phyloP scores from a whole-genome alignment of 1,140 invertebrate genomes.

The Cydia strobilella region DNA sequence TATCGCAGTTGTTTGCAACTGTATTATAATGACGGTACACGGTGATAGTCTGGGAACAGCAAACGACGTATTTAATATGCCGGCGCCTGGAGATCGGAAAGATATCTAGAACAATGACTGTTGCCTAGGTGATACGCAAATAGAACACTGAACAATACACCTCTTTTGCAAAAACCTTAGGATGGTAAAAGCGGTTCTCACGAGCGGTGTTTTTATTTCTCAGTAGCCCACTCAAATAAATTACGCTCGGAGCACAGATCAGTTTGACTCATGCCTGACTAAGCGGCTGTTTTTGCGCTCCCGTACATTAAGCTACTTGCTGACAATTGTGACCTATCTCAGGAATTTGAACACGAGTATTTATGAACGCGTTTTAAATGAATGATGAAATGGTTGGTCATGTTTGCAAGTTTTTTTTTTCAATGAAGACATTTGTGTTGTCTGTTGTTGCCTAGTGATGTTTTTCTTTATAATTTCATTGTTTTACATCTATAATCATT shows the following conservation, averaged over 20 bases:
- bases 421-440: neutral
- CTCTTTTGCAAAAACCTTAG: constrained; percentile 51
- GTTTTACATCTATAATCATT: neutral
- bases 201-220: constrained; percentile 49
- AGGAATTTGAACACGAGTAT: constrained; percentile 24
- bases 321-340: constrained; percentile 48
- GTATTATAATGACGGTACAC: constrained; percentile 69
- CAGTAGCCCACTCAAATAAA: constrained; percentile 52
- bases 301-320: constrained; percentile 40
- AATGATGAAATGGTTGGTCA: neutral
- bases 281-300: constrained; percentile 55
- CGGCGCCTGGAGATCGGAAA: constrained; percentile 55
- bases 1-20: constrained; percentile 66
- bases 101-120: constrained; percentile 74
- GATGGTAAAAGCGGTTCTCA: constrained; percentile 46
- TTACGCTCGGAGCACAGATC: constrained; percentile 35
- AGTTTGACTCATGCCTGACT: constrained; percentile 70
- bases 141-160: constrained; percentile 55
- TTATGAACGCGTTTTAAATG: neutral
- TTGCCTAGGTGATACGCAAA: constrained; percentile 62
- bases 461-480: neutral
- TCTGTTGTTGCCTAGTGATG: no score
- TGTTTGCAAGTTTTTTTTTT: neutral
- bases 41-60: constrained; percentile 72
- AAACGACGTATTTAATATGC: constrained; percentile 61